Base-by-base conservation (phyloP, 2,888 invertebrate species). In the Conops quadrifasciatus region DNA sequence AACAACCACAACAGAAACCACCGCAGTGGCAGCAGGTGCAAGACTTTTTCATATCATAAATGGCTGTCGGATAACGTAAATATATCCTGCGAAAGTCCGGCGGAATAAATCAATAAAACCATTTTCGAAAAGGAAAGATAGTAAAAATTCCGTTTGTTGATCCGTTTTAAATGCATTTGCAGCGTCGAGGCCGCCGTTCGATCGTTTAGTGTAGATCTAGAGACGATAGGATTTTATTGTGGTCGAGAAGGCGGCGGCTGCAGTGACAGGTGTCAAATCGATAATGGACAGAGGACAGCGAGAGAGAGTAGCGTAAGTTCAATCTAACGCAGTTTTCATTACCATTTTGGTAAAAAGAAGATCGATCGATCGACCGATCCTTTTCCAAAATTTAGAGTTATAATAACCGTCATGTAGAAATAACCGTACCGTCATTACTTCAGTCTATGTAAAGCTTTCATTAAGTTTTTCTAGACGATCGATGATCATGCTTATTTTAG, bases 61-160 rank as follows among this genome's bases (percentile, higher is more conserved):
- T 21, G 26, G 28, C 28, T 51, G 51, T 11, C 16, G 49, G 51
- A 16, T 36, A 30, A 19, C 28, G 36, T 9, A 36, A 7, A 36
- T 36, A n/a, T n/a, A n/a, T n/a, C n/a, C 26, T 11, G 49, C 11
- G 2, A 19, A 49, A 49, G 4, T 19, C 11, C 2, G 11, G 49
- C 26, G 59, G 69, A 65, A 70, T 62, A 65, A 70, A 73, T 63
- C 51, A 63, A 65, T 62, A 62, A 30, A 72, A 68, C 70, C 36
- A 36, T 59, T 45, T 16, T 13, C 47, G 13, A 59, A 30, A 58
- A 21, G n/a, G 16, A 43, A 70, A 21, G 47, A 59, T 49, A 58
- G 60, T 72, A 60, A 43, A 67, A 30, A 56, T 36, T 7, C 5
- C 16, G 26, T 30, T 53, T 67, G 28, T 30, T 21, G 63, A 67